Evolutionary conservation across 2,888 invertebrate genomes (phyloP), one percentile per base, ranked within the genome.

Genomic region (Strigamia crassipes): DNA sequence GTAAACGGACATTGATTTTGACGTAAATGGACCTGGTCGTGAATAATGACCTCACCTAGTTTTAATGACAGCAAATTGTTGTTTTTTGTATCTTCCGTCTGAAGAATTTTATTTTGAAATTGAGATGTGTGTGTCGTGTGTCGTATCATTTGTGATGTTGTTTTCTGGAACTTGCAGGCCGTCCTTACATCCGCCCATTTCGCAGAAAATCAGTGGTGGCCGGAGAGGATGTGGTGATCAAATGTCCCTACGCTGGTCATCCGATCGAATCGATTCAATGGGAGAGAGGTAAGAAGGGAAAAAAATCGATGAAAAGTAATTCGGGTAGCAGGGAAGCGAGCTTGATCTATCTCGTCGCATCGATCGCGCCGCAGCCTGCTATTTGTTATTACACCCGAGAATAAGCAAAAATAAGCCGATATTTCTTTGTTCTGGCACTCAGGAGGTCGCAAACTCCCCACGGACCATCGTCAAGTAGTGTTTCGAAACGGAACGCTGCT

Each of bases 181-280:
- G 94, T 84, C 96, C 96, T 1, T 95, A 94, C 88, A 94, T 96
- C 82, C 92, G 95, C 21, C 92, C 94, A 82, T 96, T 96, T 96
- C 95, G 95, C 88, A 96, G 96, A 89, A 94, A 95, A 86, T 94
- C 96, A 38, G 96, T 87, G 0, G 87, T 88, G 13, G 88, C 88
- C 34, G 86, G 86, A 79, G 85, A 86, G 79, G 85, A 85, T 34
- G 83, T 88, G 23, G 84, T 85, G 5, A 84, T 88, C 21, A 84
- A 85, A 80, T 88, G 88, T 83, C 87, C 87, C 82, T 88, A 88
- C 31, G 86, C 87, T 12, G 88, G 88, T n/a, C 87, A 87, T 84
- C 88, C 88, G 2, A 84, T 88, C n/a, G 85, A 86, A 61, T 84
- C 85, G 10, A 86, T 88, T 46, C 85, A 86, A 15, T 88, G 88